Evolutionary conservation across 2,113 vertebrate species (phyloP).

Genomic region (Chunga burmeisteri): DNA sequence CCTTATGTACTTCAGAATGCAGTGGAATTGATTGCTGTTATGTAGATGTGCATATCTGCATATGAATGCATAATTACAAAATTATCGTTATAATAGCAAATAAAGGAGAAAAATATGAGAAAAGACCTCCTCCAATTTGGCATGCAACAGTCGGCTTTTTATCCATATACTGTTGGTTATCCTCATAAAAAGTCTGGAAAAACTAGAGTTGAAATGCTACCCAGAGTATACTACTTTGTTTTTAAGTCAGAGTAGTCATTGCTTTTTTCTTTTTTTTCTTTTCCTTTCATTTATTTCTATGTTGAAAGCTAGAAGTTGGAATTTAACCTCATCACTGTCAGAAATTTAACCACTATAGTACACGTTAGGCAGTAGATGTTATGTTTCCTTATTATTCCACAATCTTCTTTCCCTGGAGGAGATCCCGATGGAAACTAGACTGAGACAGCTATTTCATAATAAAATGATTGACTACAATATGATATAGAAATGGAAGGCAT

Average conservation of each 20-base stretch:
- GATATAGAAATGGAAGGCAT: constrained; percentile 21
- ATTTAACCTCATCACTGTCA: constrained; percentile 14
- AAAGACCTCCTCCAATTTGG: neutral
- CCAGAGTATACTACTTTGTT: neutral
- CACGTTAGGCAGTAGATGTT: neutral
- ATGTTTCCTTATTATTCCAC: neutral
- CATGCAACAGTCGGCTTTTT: neutral
- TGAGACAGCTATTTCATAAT: constrained; percentile 3
- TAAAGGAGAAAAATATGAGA: neutral
- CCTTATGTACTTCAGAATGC: neutral
- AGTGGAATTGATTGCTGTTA: neutral
- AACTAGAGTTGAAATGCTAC: neutral
- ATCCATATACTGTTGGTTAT: neutral
- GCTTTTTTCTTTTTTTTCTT: neutral
- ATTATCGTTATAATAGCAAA: neutral
- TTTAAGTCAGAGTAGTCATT: neutral
- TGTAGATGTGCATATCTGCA: neutral
- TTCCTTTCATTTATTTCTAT: neutral
- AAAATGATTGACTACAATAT: neutral
- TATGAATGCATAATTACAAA: neutral
- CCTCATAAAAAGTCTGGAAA: neutral
- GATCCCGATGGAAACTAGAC: constrained; percentile 1
- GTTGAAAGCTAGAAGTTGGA: neutral
- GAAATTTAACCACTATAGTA: neutral
- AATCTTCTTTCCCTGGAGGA: neutral